These are phyloP conservation scores for Circaetus gallicus DNA, from an alignment of 2,113 vertebrate genomes.

Conservation along the genomic window DNA sequence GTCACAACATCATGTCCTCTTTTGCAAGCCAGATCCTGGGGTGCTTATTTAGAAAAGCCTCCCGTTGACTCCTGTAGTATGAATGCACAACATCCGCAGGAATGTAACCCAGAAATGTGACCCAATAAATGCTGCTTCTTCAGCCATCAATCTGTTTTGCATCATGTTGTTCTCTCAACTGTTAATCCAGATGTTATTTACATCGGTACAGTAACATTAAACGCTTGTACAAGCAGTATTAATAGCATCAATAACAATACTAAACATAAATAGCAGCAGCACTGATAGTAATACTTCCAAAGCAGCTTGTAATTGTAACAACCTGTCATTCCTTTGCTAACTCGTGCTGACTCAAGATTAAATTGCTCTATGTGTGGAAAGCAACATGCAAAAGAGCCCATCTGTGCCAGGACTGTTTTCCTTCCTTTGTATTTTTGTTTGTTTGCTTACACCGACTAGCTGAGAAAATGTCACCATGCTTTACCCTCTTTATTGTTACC, in stretches of 20 bases:
- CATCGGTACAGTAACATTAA: conserved; percentile 42
- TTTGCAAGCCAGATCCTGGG: neutral
- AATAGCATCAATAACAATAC: conserved; percentile 60
- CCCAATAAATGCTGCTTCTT: neutral
- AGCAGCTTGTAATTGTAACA: conserved; percentile 66
- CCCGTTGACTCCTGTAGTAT: neutral
- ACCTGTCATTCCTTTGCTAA: conserved; percentile 65
- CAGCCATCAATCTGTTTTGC: conserved; percentile 41
- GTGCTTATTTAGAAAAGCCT: conserved; percentile 26
- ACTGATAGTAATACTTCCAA: conserved; percentile 58
- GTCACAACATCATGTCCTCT: neutral
- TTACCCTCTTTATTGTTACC: neutral
- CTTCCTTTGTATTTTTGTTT: conserved; percentile 61
- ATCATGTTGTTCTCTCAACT: conserved; percentile 38
- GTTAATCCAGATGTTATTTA: conserved; percentile 68
- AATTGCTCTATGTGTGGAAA: conserved; percentile 58
- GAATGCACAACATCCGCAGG: neutral
- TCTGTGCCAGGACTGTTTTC: conserved; percentile 62
- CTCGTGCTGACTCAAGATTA: conserved; percentile 66
- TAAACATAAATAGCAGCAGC: conserved; percentile 52
- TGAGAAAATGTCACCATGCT: conserved; percentile 36
- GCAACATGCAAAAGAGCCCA: conserved; percentile 56
- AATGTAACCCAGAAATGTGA: conserved; percentile 28
- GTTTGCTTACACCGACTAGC: conserved; percentile 40
- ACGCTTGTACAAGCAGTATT: conserved; percentile 56